Evolutionary conservation across 1,140 invertebrate genomes (phyloP), one percentile per base, ranked within the genome.

Genomic region (Pseudomyrmex pallidus): DNA sequence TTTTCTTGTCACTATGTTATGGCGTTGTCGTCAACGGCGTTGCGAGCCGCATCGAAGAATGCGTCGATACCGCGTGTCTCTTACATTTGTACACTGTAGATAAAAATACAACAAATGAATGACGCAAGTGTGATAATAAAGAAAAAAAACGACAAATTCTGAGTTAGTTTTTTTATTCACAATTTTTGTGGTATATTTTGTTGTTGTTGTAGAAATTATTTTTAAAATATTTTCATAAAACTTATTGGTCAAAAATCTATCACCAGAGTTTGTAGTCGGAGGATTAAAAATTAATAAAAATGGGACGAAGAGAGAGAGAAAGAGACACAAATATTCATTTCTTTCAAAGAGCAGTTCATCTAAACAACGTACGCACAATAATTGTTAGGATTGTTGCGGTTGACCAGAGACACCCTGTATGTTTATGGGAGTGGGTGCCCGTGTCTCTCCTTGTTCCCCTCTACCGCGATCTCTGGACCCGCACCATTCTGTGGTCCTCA

Each of bases 401-500:
- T 72, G 8, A 12, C 59, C 22, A 17, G 44, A 80, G 76, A 70
- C 76, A 57, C 44, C 54, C 54, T 72, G 44, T 80, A 78, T 67
- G 9, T 15, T 54, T 48, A 80, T 59, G 74, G 66, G 82, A 89
- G 87, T 89, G 87, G 87, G 86, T 88, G 86, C 83, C 54, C 68
- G 87, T 72, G 87, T 87, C 86, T 88, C 87, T 87, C 87, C 76
- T 85, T 83, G 70, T 66, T 35, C 83, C 73, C 67, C 59, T 56
- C 85, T n/a, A 73, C 17, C 25, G 35, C 52, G 64, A 57, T 82
- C 78, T 80, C 35, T 63, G 77, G 80, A 56, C 82, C 74, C 80
- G 85, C 74, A 86, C 68, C 63, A 61, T 68, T 22, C 56, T 52
- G n/a, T 22, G 50, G 17, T 46, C 52, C 78, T 62, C 57, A 50